These are phyloP conservation scores for Leucoraja ocellata DNA, from an alignment of 2,797 vertebrate species.

Conservation along the genomic window DNA sequence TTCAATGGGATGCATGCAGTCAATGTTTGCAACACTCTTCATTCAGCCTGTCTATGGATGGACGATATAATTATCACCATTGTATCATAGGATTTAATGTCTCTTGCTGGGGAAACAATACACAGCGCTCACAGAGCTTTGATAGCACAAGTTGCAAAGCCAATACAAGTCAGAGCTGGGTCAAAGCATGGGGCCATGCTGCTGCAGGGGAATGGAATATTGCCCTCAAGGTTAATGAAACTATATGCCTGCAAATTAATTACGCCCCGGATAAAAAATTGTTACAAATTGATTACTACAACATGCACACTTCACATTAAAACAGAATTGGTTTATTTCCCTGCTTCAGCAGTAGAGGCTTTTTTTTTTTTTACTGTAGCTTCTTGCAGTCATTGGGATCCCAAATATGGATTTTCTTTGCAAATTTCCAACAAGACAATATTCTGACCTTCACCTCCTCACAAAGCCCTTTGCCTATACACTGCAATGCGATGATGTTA, in stretches of 20 bases:
- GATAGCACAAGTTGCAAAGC: background rate
- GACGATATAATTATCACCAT: background rate
- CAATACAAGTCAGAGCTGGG: background rate
- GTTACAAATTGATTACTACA: conserved; percentile 20
- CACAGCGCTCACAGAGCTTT: background rate
- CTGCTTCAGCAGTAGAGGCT: background rate
- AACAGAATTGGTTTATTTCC: background rate
- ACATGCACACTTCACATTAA: background rate
- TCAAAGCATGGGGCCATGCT: background rate
- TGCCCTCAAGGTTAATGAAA: conserved; percentile 30
- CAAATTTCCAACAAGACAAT: background rate
- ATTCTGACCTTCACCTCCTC: background rate
- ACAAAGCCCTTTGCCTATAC: background rate
- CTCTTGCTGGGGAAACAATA: background rate
- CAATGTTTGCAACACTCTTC: background rate
- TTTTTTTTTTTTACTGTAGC: background rate
- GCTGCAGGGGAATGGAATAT: background rate
- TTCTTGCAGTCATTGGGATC: background rate
- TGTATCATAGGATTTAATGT: background rate
- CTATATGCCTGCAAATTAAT: conserved; percentile 10
- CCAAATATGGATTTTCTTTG: background rate
- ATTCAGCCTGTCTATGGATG: background rate
- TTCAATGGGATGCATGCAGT: background rate
- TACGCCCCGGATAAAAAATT: background rate
- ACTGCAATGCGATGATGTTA: background rate